Base-by-base conservation (phyloP, 1,140 invertebrate genomes). In the Drosophila cardini region DNA sequence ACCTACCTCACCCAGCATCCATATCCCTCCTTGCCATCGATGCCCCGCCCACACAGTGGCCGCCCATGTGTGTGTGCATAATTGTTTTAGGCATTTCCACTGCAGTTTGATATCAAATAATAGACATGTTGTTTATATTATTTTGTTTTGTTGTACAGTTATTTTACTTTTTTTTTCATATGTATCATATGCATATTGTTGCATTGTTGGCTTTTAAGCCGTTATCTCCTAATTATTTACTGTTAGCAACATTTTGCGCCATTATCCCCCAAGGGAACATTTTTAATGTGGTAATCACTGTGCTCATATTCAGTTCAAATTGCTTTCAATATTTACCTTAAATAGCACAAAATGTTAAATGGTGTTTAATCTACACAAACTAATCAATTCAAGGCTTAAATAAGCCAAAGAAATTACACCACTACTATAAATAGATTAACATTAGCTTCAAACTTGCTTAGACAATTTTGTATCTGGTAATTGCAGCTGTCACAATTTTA, bases 141-240 rank as follows among this genome's bases (percentile, higher is more conserved):
- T 40, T 52, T 43, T 40, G 40, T 50, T 55, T 70, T 36, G 9
- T 36, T 10, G 9, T 46, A 4, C 13, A 36, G 11, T 71, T 32
- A 38, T 36, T 72, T 48, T 36, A 4, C 26, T 26, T 32, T 48
- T 50, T 6, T 36, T 30, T 56, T 64, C 21, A 38, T 52, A 38
- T 15, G 56, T 15, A 26, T 40, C 11, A 40, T 73, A 36, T 75
- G 45, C 11, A 38, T 34, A 45, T 55, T 46, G 61, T 72, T 10
- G 42, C 55, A 64, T 76, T 78, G 79, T 85, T 70, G 69, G 67
- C 30, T 63, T 76, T 57, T 46, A 52, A 64, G 36, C 42, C 42
- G 80, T 84, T 84, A 85, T 85, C 81, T 72, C 56, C 82, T 81
- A 85, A 86, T 85, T 85, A 85, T 85, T 85, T 85, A 85, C 81